Evolutionary conservation across 2,113 vertebrate species (phyloP).

Genomic region (Muntiacus muntjak): DNA sequence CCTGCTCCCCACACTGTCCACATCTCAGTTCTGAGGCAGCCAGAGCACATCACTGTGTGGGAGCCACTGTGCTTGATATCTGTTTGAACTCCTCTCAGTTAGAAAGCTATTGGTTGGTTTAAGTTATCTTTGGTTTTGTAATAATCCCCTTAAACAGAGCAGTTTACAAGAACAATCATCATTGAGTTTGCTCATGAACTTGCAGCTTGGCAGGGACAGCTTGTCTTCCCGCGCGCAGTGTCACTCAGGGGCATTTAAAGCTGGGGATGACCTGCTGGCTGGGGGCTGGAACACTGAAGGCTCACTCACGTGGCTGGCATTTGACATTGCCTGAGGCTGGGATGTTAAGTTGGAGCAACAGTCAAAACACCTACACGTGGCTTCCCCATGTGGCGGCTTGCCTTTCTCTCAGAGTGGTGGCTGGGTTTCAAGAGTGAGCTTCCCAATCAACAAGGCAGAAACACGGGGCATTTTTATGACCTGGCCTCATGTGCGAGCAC

Average conservation of each 20-base stretch:
- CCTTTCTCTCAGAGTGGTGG: neutral
- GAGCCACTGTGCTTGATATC: neutral
- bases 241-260: neutral
- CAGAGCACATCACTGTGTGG: neutral
- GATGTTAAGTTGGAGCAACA: neutral
- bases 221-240: neutral
- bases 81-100: neutral
- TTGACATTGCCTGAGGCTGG: neutral
- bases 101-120: neutral
- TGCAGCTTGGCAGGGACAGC: neutral
- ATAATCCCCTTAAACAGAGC: neutral
- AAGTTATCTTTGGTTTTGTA: neutral
- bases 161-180: neutral
- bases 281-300: neutral
- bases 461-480: neutral
- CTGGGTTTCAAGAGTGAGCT: neutral
- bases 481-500: neutral
- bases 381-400: neutral
- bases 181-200: neutral
- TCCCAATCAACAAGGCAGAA: neutral
- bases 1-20: neutral
- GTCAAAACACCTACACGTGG: neutral
- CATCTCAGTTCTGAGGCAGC: neutral
- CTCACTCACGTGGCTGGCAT: neutral
- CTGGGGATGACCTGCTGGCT: neutral